These are phyloP conservation scores for Morinoia aosen DNA, from an alignment of 2,888 invertebrate species.

Conservation along the genomic window DNA sequence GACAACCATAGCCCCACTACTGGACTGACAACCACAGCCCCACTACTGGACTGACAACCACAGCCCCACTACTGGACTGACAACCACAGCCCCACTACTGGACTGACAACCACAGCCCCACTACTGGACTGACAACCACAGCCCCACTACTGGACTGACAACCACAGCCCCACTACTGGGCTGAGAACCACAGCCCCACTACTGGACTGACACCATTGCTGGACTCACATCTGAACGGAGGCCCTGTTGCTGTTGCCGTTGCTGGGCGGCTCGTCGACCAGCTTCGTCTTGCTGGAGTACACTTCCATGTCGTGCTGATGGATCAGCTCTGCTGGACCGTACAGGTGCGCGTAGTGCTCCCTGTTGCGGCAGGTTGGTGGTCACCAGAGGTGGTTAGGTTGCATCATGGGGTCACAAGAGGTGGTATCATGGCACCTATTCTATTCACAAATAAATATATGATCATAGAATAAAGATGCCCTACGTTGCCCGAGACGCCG, in stretches of 20 bases:
- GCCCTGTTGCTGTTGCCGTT: conserved; percentile 1
- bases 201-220: background rate
- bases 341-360: conserved; percentile 66
- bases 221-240: conserved; percentile 31
- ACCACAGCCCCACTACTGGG: no score
- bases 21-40: no score
- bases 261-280: background rate
- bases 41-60: no score
- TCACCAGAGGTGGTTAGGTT: background rate
- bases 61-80: background rate
- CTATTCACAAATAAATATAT: no score
- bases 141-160: no score
- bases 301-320: conserved; percentile 43
- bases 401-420: background rate
- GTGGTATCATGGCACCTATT: background rate
- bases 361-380: background rate
- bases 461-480: no score
- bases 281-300: conserved; percentile 28
- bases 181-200: no score
- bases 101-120: no score
- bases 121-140: no score
- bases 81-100: background rate
- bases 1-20: no score
- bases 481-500: background rate
- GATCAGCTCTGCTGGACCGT: conserved; percentile 65